Conservation (phyloP, 2,888 invertebrate genomes). For the Julus scandinavius region DNA sequence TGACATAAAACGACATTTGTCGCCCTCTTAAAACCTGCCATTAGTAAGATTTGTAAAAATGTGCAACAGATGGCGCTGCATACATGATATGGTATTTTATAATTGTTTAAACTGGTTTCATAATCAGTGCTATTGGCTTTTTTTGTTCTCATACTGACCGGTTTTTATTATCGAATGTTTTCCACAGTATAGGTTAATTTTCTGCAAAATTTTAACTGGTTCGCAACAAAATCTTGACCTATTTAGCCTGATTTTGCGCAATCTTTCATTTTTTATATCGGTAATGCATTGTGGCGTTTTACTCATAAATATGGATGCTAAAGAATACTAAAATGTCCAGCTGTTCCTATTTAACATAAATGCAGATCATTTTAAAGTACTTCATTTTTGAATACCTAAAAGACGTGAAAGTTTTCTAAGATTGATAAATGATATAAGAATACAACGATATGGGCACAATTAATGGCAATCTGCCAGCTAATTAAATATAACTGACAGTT, state of each 20-base stretch:
- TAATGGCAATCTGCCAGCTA: too few species aligned
- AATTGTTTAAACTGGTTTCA: background rate
- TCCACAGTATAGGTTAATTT: background rate
- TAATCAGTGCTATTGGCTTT: background rate
- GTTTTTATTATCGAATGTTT: background rate
- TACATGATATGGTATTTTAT: background rate
- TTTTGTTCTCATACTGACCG: background rate
- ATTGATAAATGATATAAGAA: too few species aligned
- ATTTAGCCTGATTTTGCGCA: background rate
- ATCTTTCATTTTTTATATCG: background rate
- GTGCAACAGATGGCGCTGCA: background rate
- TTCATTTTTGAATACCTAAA: too few species aligned
- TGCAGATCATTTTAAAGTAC: background rate
- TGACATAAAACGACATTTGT: background rate
- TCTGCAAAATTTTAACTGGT: too few species aligned
- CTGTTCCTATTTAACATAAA: background rate
- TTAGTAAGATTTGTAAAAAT: background rate
- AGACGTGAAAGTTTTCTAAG: too few species aligned
- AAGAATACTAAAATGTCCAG: background rate
- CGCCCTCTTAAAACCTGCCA: background rate
- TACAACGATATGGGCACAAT: too few species aligned
- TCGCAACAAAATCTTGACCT: background rate
- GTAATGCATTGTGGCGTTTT: background rate
- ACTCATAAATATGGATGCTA: background rate
- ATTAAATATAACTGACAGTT: too few species aligned